Conservation (phyloP, 2,888 invertebrate species). For the Diaphora mendica region DNA sequence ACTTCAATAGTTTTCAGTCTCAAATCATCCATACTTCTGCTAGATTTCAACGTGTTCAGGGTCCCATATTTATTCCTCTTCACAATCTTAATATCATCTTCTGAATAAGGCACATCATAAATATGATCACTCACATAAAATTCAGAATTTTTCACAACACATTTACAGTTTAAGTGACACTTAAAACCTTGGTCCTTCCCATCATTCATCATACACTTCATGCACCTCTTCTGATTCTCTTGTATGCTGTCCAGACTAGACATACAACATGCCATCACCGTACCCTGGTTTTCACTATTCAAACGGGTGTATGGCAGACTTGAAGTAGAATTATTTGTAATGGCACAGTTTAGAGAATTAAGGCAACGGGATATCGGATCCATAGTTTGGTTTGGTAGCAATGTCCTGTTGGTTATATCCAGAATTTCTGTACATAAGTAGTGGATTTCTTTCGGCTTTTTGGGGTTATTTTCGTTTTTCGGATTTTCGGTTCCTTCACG, state of each 20-base stretch:
- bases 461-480: constrained; percentile 29
- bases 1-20: constrained; percentile 56
- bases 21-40: constrained; percentile 73
- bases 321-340: constrained; percentile 68
- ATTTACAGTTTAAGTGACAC: constrained; percentile 78
- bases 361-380: constrained; percentile 75
- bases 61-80: constrained; percentile 65
- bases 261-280: constrained; percentile 56
- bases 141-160: constrained; percentile 64
- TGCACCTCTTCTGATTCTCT: constrained; percentile 51
- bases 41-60: constrained; percentile 62
- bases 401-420: constrained; percentile 72
- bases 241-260: constrained; percentile 64
- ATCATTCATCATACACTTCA: constrained; percentile 66
- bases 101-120: constrained; percentile 87
- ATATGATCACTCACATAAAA: constrained; percentile 85
- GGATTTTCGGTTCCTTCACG: constrained; percentile 66
- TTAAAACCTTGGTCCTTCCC: constrained; percentile 69
- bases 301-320: constrained; percentile 78
- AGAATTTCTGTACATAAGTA: constrained; percentile 83
- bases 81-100: constrained; percentile 38
- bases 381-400: constrained; percentile 63
- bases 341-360: constrained; percentile 78
- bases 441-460: constrained; percentile 79
- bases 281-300: constrained; percentile 40